Evolutionary conservation across 2,888 invertebrate species (phyloP).

Genomic region (Tigriopus californicus): DNA sequence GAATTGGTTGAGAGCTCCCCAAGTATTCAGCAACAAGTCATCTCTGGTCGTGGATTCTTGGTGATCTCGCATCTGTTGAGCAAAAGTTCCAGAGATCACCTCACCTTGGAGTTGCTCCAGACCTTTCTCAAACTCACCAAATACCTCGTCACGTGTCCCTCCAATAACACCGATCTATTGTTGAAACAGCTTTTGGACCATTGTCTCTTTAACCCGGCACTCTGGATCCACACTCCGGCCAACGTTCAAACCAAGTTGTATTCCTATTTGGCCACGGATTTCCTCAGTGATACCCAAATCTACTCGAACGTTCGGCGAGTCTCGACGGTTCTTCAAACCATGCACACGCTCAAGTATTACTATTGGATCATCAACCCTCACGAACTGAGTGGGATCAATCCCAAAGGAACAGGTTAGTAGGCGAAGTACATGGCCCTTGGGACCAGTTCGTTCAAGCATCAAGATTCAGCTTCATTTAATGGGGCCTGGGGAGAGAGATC

Average conservation of each 20-base stretch:
- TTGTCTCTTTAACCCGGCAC: constrained; percentile 93
- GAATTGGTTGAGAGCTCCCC: constrained; percentile 90
- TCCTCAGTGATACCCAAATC: constrained; percentile 87
- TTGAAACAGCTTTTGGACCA: constrained; percentile 95
- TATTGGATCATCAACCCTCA: constrained; percentile 96
- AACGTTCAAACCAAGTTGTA: constrained; percentile 82
- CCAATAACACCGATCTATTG: constrained; percentile 73
- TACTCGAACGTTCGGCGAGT: constrained; percentile 90
- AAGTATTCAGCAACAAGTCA: constrained; percentile 86
- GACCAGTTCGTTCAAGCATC: constrained; percentile 19
- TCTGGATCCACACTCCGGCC: constrained; percentile 96
- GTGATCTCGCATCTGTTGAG: constrained; percentile 85
- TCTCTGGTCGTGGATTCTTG: constrained; percentile 65
- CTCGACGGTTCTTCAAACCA: constrained; percentile 90
- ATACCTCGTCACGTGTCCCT: constrained; percentile 77
- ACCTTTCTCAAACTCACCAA: constrained; percentile 79
- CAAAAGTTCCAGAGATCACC: constrained; percentile 47
- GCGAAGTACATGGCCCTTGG: constrained; percentile 36
- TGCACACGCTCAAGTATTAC: constrained; percentile 96
- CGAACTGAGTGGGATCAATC: constrained; percentile 80
- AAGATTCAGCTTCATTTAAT: background rate
- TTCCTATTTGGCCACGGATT: constrained; percentile 96
- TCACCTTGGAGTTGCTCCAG: constrained; percentile 78
- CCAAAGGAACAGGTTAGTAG: constrained; percentile 54
- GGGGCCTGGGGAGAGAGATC: too few species aligned